Conservation (phyloP, 1,140 invertebrate genomes). For the Dendroctonus ponderosae region DNA sequence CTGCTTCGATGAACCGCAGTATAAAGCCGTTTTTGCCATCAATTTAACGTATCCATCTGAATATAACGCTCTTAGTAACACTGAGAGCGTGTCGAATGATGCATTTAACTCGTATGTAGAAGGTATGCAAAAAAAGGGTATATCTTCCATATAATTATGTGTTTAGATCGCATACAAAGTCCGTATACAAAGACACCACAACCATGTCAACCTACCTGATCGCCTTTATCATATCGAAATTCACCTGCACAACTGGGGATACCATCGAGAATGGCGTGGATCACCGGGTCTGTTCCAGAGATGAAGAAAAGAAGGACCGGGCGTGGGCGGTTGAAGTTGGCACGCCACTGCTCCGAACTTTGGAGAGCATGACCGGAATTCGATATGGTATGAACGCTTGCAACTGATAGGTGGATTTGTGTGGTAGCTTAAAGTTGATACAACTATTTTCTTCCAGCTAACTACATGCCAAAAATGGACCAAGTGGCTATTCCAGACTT, state of each 20-base stretch:
- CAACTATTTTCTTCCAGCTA: background rate
- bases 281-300: conserved; percentile 29
- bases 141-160: background rate
- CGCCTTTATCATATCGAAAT: conserved; percentile 60
- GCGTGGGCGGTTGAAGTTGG: conserved; percentile 19
- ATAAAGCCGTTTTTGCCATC: conserved; percentile 25
- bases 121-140: background rate
- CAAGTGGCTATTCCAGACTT: conserved; percentile 87
- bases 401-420: no score
- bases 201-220: conserved; percentile 74
- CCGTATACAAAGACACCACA: conserved; percentile 24
- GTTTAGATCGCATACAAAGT: conserved; percentile 8
- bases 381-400: conserved; percentile 48
- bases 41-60: conserved; percentile 22
- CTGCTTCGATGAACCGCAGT: conserved; percentile 32
- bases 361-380: conserved; percentile 38
- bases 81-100: background rate
- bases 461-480: conserved; percentile 27
- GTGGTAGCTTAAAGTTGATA: background rate
- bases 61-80: conserved; percentile 22
- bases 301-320: conserved; percentile 17
- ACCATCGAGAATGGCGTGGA: conserved; percentile 11
- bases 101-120: conserved; percentile 2
- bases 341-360: conserved; percentile 13
- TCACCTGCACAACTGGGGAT: conserved; percentile 26